Base-by-base conservation (phyloP, 2,113 vertebrate genomes). In the Rhegmatorhina hoffmannsi region DNA sequence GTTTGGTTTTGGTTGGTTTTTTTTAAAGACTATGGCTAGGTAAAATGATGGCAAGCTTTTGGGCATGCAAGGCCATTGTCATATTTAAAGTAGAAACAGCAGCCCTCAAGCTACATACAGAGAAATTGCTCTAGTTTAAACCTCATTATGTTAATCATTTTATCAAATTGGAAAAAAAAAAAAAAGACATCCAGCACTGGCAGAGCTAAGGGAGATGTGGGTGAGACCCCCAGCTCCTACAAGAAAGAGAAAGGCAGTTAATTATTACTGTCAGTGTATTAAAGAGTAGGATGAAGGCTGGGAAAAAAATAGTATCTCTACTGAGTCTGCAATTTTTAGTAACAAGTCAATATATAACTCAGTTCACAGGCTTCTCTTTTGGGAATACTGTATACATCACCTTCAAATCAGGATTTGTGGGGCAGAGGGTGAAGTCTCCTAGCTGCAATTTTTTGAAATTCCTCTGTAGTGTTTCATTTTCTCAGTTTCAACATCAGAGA, bases 41-140 rank as follows among this genome's bases (percentile, higher is more conserved):
- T 56, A 79, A 92, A 87, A 87, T 72, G 15, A 80, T 0, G 2
- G 63, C 31, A 85, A 85, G 24, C 26, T 91, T 89, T 93, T 73
- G 67, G 47, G 55, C 34, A 74, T 59, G 23, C 17, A 85, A 88
- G 23, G 25, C 28, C 15, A 44, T 74, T 16, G 36, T 74, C 23
- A 69, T 7, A 29, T 80, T 92, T 92, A 84, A 93, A 92, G 90
- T 63, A 96, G 90, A 94, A 94, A 85, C 13, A 90, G 10, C 44
- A 90, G 2, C 36, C 46, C 94, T 83, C 68, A 84, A 56, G 43
- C 46, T 86, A 90, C 93, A 93, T 90, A 63, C 5, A 5, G 43
- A 90, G 26, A 55, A 88, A 85, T 55, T 70, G 34, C 19, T 79
- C 44, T 72, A 40, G 14, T n/a, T 68, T 91, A 87, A 76, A 87